phyloP scores from a whole-genome alignment of 2,888 invertebrate species.

The Prosapia bicincta region DNA sequence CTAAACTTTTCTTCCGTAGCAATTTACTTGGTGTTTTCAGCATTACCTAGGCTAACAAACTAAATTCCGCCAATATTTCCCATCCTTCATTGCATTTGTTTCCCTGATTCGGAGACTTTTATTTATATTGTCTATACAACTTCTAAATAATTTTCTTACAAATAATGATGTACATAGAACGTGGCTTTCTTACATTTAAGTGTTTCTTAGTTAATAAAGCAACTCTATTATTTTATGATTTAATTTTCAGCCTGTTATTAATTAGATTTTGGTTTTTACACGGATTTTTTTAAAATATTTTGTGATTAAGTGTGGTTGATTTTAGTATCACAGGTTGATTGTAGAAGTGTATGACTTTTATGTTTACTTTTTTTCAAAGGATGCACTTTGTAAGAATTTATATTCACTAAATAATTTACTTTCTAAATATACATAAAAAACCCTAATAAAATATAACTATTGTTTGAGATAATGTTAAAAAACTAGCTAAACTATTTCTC shows the following conservation, averaged over 20 bases:
- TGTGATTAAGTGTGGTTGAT: not conserved
- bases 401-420: not conserved
- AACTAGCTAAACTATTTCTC: too few relatives aligned
- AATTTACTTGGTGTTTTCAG: slow-evolving; percentile 16
- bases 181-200: slow-evolving; percentile 14
- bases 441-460: not conserved
- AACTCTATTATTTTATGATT: not conserved
- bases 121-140: not conserved
- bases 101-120: not conserved
- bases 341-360: not conserved
- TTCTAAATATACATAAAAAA: not conserved
- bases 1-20: slow-evolving; percentile 18
- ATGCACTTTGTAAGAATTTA: not conserved
- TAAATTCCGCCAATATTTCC: not conserved
- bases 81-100: not conserved
- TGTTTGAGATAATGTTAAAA: too few relatives aligned
- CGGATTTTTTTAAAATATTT: not conserved
- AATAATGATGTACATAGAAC: slow-evolving; percentile 23
- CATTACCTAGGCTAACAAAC: slow-evolving; percentile 3
- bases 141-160: not conserved
- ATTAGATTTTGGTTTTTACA: not conserved
- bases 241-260: not conserved
- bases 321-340: not conserved
- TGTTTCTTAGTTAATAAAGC: not conserved
- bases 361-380: not conserved